Base-by-base conservation (phyloP, 2,797 vertebrate species). In the Trematomus bernacchii region DNA sequence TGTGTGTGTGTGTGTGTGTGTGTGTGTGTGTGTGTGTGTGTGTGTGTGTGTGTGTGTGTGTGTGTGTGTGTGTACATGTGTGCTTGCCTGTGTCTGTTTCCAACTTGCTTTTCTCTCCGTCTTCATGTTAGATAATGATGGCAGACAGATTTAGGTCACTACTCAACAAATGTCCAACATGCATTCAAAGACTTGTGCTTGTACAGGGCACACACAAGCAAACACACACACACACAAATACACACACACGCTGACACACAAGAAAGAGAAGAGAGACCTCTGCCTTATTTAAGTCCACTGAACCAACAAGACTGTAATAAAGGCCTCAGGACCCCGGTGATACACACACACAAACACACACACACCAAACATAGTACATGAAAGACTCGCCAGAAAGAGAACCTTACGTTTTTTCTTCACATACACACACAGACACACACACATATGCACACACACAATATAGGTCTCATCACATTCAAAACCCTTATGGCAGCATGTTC, bases 91-190 rank as follows among this genome's bases (percentile, higher is more conserved):
- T 85, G 70, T 86, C 76, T 77, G 57, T 80, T 78, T 78, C 60
- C 40, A 51, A 74, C 79, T 84, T 72, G 52, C 60, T 72, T 80
- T 86, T 75, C 80, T 76, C 79, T 91, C 86, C 64, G 18, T 91
- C 89, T 91, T 91, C 86, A 83, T 87, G 88, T 91, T 91, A 85
- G 86, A 79, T 93, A 94, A 94, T 92, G 87, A 84, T 68, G 83
- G 84, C 75, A 85, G 93, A 94, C 93, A 94, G 92, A 95, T 93
- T 91, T 92, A 85, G 93, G 91, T 94, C 93, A 92, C 79, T 86
- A 78, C 66, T 85, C 82, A 80, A 87, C 89, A 92, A 93, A 93
- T 86, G 82, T 88, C 91, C 87, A 86, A 87, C 88, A 90, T 80
- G 73, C 83, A 89, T 91, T 89, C 82, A 90, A 90, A 79, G 76